These are phyloP conservation scores for Brachionus rubens DNA, from an alignment of 1,140 invertebrate species.

Conservation along the genomic window DNA sequence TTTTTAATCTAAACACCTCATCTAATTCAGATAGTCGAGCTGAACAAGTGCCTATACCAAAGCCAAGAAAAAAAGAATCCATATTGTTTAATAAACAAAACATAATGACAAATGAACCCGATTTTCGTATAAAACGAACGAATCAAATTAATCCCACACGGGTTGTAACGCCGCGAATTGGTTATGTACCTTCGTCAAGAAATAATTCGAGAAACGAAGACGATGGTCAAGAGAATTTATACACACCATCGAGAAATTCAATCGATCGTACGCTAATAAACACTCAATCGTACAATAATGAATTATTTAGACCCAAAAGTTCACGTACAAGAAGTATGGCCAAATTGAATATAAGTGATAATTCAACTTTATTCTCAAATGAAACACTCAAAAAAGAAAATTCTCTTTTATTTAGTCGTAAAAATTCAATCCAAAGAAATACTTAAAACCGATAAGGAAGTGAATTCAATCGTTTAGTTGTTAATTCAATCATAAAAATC, in stretches of 20 bases:
- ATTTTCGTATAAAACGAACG: background rate
- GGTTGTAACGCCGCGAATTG: background rate
- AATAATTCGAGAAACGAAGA: background rate
- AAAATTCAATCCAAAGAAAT: too few relatives aligned
- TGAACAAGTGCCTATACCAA: constrained; percentile 2
- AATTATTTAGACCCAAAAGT: too few relatives aligned
- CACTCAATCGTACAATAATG: too few relatives aligned
- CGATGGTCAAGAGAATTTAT: background rate
- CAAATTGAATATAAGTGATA: background rate
- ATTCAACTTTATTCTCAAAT: background rate
- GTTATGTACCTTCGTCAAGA: background rate
- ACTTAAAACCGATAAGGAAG: too few relatives aligned
- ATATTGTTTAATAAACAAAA: background rate
- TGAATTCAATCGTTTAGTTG: too few relatives aligned
- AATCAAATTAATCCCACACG: background rate
- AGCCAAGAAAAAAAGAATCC: background rate
- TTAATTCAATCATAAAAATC: too few relatives aligned
- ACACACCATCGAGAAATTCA: too few relatives aligned
- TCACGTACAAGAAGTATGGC: too few relatives aligned
- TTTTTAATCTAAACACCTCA: background rate
- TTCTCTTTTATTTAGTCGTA: constrained; percentile 1
- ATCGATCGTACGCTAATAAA: too few relatives aligned
- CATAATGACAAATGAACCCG: background rate
- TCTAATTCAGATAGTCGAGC: background rate
- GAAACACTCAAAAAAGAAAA: background rate